Evolutionary conservation across 2,113 vertebrate genomes (phyloP), one percentile per base, ranked within the genome.

Genomic region (Romanogobio albipinnatus): DNA sequence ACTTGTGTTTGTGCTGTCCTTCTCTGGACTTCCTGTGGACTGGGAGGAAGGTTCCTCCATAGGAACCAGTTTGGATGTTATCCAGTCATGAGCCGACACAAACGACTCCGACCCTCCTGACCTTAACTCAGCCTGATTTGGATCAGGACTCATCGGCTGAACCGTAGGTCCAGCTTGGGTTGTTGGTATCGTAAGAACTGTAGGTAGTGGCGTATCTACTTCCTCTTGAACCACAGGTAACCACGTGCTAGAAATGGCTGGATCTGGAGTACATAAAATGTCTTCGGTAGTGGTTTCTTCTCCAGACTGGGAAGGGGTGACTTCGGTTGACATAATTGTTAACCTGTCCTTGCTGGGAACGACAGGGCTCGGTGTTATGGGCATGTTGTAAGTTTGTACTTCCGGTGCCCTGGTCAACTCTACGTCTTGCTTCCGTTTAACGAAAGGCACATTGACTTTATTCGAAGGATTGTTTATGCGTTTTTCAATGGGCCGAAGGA

Each of bases 221-320:
- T 90, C 86, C 47, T 92, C 88, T 51, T 86, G 81, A 56, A 90
- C 90, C 17, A 88, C 89, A 43, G 86, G 88, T 83, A 89, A 80
- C 91, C 91, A 92, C 0, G 91, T 91, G 49, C 92, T 88, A 1
- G 92, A 92, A 85, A 92, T 84, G 0, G 88, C 80, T 1, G 88
- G 29, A 24, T 91, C 90, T 58, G 88, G 86, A 24, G 88, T 81
- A 9, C 83, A 70, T 5, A 81, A 77, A 19, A 51, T 45, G 29
- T 71, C 26, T 22, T 70, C 83, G 22, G 84, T 75, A 1, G 87
- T 61, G 5, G 83, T 77, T 33, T 73, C 80, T 24, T 89, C 90
- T 45, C 66, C 76, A 29, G 70, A 39, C 9, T 80, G 78, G n/a
- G 70, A 29, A 14, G 62, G 70, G 61, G 76, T 71, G 19, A 62